Conservation (phyloP, 2,888 invertebrate genomes). For the Cryptocheilus praepositus region DNA sequence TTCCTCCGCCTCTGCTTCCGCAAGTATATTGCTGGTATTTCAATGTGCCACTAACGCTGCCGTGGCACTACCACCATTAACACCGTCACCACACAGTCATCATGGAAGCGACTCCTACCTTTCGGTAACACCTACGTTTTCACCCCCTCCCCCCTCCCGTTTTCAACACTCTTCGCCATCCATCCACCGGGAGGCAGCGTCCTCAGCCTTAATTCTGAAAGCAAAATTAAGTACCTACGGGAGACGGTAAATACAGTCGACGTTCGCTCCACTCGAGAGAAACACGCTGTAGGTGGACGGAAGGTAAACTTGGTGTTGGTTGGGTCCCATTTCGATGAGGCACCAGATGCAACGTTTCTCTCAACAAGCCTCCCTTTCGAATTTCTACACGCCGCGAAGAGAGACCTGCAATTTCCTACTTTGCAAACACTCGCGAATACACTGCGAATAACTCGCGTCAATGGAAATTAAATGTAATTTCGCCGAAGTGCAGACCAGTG, state of each 20-base stretch:
- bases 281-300: slow-evolving; percentile 20
- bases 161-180: no score
- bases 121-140: slow-evolving; percentile 53
- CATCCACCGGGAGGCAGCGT: slow-evolving; percentile 23
- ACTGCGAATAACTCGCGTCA: no score
- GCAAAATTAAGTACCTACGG: slow-evolving; percentile 70
- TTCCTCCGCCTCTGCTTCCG: slow-evolving; percentile 54
- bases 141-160: no score
- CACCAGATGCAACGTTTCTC: slow-evolving; percentile 6
- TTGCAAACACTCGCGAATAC: neutral
- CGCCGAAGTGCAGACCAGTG: neutral
- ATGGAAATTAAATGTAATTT: neutral
- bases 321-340: slow-evolving; percentile 23
- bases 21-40: slow-evolving; percentile 61
- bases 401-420: neutral
- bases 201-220: slow-evolving; percentile 67
- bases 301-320: slow-evolving; percentile 47
- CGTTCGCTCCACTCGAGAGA: slow-evolving; percentile 32
- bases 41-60: slow-evolving; percentile 65
- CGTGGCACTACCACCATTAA: slow-evolving; percentile 11
- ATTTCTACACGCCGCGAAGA: neutral
- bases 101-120: slow-evolving; percentile 47
- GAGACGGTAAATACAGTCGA: slow-evolving; percentile 65
- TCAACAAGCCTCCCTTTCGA: neutral
- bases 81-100: slow-evolving; percentile 2